Evolutionary conservation across 2,113 vertebrate genomes (phyloP).

Genomic region (Salvelinus namaycush): DNA sequence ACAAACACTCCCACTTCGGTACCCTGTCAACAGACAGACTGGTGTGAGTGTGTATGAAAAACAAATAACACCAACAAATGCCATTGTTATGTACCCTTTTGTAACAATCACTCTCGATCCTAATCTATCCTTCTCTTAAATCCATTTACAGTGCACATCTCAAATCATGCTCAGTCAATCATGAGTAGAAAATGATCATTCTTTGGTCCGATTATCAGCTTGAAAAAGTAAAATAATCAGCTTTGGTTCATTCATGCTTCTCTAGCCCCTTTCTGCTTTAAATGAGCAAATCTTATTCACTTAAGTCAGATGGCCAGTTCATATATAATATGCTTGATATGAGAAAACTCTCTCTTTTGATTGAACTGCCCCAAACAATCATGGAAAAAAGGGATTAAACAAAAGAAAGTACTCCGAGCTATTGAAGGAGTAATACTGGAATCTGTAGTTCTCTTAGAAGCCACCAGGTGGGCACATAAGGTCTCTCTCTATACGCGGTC

Average conservation of each 20-base stretch:
- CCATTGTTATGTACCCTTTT: slow-evolving; percentile 23
- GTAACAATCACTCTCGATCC: not conserved
- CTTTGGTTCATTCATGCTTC: slow-evolving; percentile 16
- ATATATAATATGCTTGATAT: not conserved
- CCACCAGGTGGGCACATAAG: slow-evolving; percentile 3
- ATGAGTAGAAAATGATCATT: not conserved
- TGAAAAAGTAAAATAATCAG: not conserved
- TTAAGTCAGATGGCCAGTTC: not conserved
- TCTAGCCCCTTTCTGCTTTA: slow-evolving; percentile 13
- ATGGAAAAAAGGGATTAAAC: not conserved
- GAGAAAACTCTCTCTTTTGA: not conserved
- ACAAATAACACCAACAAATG: slow-evolving; percentile 2
- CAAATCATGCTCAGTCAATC: not conserved
- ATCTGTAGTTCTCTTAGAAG: slow-evolving; percentile 2
- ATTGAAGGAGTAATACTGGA: slow-evolving; percentile 2
- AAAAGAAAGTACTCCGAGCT: not conserved
- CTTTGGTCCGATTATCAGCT: not conserved
- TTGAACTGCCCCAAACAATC: not conserved
- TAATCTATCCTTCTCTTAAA: not conserved
- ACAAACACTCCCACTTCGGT: slow-evolving; percentile 2
- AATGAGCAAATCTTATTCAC: not conserved
- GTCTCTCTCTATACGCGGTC: not conserved
- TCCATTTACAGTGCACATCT: not conserved
- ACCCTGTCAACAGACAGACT: slow-evolving; percentile 5
- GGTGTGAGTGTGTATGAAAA: not conserved